phyloP scores from a whole-genome alignment of 2,888 invertebrate genomes.

The Hydrotaea diabolus region DNA sequence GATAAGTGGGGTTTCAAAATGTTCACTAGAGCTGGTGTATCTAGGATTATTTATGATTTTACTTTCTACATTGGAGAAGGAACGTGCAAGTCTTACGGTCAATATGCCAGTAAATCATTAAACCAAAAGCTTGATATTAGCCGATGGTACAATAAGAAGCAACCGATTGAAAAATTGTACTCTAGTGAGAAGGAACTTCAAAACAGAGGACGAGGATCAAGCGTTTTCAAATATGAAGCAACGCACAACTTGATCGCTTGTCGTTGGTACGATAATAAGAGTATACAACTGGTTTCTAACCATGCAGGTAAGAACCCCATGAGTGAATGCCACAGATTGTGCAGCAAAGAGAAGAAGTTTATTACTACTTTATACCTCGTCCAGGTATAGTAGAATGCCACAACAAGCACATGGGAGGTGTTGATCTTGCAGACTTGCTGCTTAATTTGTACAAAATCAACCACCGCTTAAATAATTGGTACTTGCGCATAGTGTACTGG shows the following conservation, averaged over 20 bases:
- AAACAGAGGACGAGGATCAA: constrained; percentile 61
- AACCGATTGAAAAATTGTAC: constrained; percentile 55
- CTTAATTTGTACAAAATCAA: constrained; percentile 56
- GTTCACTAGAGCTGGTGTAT: constrained; percentile 58
- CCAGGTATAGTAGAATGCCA: not conserved
- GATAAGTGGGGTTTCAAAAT: constrained; percentile 61
- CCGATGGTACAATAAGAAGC: constrained; percentile 15
- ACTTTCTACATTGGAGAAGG: no score
- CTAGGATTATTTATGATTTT: constrained; percentile 57
- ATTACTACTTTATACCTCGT: not conserved
- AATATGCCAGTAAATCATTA: constrained; percentile 12
- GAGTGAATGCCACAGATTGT: not conserved
- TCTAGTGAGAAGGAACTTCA: constrained; percentile 55
- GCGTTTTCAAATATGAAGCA: constrained; percentile 58
- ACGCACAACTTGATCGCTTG: no score
- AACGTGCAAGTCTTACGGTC: constrained; percentile 39
- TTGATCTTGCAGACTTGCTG: constrained; percentile 60
- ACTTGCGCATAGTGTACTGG: constrained; percentile 49
- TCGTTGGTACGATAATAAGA: constrained; percentile 53
- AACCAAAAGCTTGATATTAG: constrained; percentile 40
- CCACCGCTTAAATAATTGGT: constrained; percentile 55
- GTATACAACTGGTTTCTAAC: constrained; percentile 59
- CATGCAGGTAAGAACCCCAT: constrained; percentile 58
- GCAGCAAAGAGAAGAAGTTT: constrained; percentile 59
- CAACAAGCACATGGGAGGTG: no score